phyloP scores from a whole-genome alignment of 2,113 vertebrate genomes.

The Orycteropus afer region DNA sequence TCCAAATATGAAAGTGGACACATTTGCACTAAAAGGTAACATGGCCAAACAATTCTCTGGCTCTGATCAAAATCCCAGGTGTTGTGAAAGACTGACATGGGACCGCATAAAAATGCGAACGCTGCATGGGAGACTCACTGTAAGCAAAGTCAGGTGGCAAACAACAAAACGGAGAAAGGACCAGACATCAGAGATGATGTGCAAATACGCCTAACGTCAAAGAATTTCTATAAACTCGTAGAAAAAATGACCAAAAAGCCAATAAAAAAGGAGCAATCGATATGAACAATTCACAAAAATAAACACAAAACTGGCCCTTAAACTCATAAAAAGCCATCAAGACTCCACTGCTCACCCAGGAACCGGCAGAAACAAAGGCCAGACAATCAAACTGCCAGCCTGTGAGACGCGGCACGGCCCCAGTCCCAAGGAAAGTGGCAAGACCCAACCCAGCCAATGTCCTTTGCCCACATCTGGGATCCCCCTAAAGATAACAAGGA shows the following conservation, averaged over 20 bases:
- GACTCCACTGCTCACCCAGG: accelerated
- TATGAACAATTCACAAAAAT: neutral
- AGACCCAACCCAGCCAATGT: accelerated
- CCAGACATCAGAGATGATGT: accelerated
- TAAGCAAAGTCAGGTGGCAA: neutral
- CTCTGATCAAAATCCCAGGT: too few species aligned
- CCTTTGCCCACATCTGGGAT: neutral
- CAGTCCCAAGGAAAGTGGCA: neutral
- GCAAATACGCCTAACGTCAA: neutral
- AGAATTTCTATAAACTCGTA: too few species aligned
- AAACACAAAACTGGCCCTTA: neutral
- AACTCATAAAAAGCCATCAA: neutral
- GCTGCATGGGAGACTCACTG: neutral
- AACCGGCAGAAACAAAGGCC: too few species aligned
- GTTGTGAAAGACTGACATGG: too few species aligned
- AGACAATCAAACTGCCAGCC: too few species aligned
- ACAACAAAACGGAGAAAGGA: neutral
- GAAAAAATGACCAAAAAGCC: neutral
- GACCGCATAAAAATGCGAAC: neutral
- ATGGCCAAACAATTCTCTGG: too few species aligned
- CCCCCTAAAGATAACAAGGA: neutral
- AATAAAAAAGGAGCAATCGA: neutral
- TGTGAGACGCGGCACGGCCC: too few species aligned
- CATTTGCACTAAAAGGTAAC: too few species aligned
- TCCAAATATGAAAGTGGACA: too few species aligned